Evolutionary conservation across 1,140 invertebrate species (phyloP).

Genomic region (Drosophila arizonae): DNA sequence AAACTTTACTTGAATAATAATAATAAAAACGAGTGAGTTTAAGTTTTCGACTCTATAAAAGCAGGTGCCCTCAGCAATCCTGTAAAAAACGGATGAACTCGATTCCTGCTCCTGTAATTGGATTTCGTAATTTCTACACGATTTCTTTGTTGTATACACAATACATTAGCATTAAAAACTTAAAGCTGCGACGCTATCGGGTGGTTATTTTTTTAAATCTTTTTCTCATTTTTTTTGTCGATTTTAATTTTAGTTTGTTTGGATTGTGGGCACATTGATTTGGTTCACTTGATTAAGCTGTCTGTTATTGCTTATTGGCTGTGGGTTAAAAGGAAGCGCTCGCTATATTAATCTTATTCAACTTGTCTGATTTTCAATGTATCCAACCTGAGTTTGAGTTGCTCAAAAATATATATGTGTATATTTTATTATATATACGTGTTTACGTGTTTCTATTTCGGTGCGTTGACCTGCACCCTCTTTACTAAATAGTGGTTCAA

Average conservation of each 20-base stretch:
- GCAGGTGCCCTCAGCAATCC: conserved; percentile 29
- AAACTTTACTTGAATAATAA: conserved; percentile 2
- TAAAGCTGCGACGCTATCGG: conserved; percentile 55
- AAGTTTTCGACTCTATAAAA: conserved; percentile 36
- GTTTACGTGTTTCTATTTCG: conserved; percentile 36
- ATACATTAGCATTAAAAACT: conserved; percentile 43
- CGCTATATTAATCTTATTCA: conserved; percentile 77
- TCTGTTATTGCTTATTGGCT: conserved; percentile 60
- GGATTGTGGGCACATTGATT: conserved; percentile 64
- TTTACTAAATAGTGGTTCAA: conserved; percentile 39
- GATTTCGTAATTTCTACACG: conserved; percentile 29
- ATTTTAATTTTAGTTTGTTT: conserved; percentile 31
- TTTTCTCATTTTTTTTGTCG: conserved; percentile 17
- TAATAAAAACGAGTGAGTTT: conserved; percentile 19
- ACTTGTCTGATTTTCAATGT: conserved; percentile 79
- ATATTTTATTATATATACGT: conserved; percentile 39
- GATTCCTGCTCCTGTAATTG: conserved; percentile 6
- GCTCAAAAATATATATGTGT: conserved; percentile 80
- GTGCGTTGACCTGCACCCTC: conserved; percentile 32
- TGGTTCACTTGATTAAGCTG: conserved; percentile 60
- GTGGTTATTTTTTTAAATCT: conserved; percentile 41
- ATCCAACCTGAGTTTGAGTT: conserved; percentile 81
- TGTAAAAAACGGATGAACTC: conserved; percentile 38
- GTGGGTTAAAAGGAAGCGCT: conserved; percentile 80
- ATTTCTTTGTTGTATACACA: conserved; percentile 32